These are phyloP conservation scores for Bucorvus abyssinicus DNA, from an alignment of 2,797 vertebrate genomes.

Conservation along the genomic window DNA sequence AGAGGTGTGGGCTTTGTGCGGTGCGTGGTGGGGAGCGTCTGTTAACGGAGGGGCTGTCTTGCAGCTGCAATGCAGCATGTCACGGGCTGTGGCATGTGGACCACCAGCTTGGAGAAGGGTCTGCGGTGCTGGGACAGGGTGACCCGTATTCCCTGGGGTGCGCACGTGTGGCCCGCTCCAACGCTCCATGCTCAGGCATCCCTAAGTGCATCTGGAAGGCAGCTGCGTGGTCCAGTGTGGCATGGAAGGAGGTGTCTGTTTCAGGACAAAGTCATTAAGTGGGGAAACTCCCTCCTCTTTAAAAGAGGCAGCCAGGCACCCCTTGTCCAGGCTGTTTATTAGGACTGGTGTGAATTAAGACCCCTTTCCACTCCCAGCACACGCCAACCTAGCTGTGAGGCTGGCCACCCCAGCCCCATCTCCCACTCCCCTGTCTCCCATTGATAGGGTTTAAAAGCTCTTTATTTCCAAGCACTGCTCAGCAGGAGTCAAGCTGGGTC, in stretches of 20 bases:
- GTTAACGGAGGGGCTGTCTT: neutral
- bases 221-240: rapidly evolving
- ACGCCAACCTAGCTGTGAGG: neutral
- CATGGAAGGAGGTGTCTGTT: neutral
- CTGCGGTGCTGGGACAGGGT: neutral
- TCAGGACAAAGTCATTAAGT: neutral
- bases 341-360: neutral
- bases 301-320: neutral
- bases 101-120: neutral
- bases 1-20: neutral
- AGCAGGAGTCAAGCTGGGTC: conserved; percentile 49
- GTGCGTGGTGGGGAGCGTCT: rapidly evolving
- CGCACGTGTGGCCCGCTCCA: neutral
- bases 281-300: neutral
- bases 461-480: conserved; percentile 26
- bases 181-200: neutral
- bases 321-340: neutral
- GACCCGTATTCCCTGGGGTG: neutral
- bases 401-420: neutral
- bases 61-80: rapidly evolving
- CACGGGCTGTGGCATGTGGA: neutral
- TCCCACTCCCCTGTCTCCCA: neutral
- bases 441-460: neutral
- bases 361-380: neutral
- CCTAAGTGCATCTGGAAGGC: neutral